phyloP scores from a whole-genome alignment of 2,113 vertebrate species.

The Callipepla californica region DNA sequence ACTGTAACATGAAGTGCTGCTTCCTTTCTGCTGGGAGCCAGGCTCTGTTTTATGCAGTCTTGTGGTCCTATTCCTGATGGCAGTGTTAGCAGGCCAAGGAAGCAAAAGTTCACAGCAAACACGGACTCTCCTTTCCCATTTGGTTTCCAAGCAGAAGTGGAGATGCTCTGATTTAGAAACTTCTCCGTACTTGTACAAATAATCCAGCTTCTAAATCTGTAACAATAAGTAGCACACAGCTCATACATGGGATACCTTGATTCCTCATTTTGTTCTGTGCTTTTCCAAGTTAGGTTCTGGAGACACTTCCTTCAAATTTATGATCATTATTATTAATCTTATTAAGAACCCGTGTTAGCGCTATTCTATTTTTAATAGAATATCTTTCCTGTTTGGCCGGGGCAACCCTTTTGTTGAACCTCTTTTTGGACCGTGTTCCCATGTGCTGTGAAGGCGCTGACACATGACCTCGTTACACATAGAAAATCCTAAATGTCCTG shows the following conservation, averaged over 20 bases:
- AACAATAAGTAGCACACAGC: not conserved
- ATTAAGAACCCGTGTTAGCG: not conserved
- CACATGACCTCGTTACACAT: constrained; percentile 83
- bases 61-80: not conserved
- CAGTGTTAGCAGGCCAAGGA: not conserved
- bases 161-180: not conserved
- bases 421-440: constrained; percentile 74
- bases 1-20: not conserved
- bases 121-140: not conserved
- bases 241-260: not conserved
- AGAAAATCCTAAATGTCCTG: constrained; percentile 76
- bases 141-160: not conserved
- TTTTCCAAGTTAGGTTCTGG: not conserved
- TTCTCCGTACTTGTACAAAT: not conserved
- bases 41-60: not conserved
- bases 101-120: not conserved
- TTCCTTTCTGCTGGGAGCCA: not conserved
- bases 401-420: constrained; percentile 76
- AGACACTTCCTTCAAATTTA: not conserved
- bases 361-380: constrained; percentile 41
- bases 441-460: constrained; percentile 81
- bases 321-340: constrained; percentile 11
- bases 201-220: not conserved
- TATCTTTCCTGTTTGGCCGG: constrained; percentile 78
- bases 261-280: not conserved